Percentiles rank a stretch among this genome's conserved stretches.
Conservation (phyloP, 2,888 invertebrate genomes). For the Myathropa florea region DNA sequence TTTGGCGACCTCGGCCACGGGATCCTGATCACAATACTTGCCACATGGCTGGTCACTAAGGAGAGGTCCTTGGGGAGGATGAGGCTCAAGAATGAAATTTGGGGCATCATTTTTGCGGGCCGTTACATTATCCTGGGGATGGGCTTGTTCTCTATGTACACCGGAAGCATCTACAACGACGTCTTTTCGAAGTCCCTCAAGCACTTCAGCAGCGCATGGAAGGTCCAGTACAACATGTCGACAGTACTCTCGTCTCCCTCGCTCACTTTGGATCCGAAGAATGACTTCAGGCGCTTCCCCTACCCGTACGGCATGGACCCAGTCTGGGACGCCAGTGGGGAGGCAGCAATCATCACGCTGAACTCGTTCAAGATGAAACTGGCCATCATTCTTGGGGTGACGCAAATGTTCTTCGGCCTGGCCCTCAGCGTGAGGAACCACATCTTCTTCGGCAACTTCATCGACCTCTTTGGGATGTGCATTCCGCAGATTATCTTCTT, state of each 20-base stretch:
- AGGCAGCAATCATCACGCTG: constrained; percentile 93
- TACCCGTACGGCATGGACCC: constrained; percentile 91
- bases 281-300: constrained; percentile 80
- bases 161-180: constrained; percentile 98
- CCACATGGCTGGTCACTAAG: constrained; percentile 88
- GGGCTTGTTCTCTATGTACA: constrained; percentile 98
- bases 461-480: constrained; percentile 89
- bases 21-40: constrained; percentile 90
- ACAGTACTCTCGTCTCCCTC: constrained; percentile 78
- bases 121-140: constrained; percentile 97
- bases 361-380: constrained; percentile 98
- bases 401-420: constrained; percentile 97
- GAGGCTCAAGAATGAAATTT: constrained; percentile 90
- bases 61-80: constrained; percentile 87
- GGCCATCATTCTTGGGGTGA: constrained; percentile 94
- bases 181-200: constrained; percentile 95
- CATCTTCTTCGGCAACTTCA: constrained; percentile 85
- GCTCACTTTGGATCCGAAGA: constrained; percentile 85
- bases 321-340: constrained; percentile 87
- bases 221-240: constrained; percentile 82
- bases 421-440: constrained; percentile 88
- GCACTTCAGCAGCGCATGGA: constrained; percentile 95
- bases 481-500: constrained; percentile 94
- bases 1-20: constrained; percentile 98
- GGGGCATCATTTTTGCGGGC: constrained; percentile 97